Evolutionary conservation across 1,140 invertebrate genomes (phyloP).

Genomic region (Drosophila aff.): DNA sequence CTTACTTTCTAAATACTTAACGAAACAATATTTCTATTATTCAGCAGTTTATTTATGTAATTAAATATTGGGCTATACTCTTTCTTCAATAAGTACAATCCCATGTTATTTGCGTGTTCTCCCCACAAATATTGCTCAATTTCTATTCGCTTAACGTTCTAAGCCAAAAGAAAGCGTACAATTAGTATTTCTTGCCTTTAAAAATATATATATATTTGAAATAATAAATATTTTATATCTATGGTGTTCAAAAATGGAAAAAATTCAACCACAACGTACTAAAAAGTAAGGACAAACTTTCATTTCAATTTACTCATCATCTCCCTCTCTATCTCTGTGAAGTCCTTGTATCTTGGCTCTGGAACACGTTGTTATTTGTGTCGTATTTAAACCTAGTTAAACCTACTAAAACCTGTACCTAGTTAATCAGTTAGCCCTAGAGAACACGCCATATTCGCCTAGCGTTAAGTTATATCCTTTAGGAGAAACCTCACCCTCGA

Average conservation of each 20-base stretch:
- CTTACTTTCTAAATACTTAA: neutral
- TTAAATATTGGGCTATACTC: neutral
- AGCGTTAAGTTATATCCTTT: slow-evolving; percentile 54
- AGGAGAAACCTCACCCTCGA: slow-evolving; percentile 67
- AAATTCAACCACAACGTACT: neutral
- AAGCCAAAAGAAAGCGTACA: neutral
- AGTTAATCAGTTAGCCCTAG: slow-evolving; percentile 2
- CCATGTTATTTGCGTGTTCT: neutral
- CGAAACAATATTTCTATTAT: neutral
- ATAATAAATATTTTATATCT: neutral
- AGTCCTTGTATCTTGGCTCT: slow-evolving; percentile 6
- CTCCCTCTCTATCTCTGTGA: slow-evolving; percentile 9
- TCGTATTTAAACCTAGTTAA: slow-evolving; percentile 1
- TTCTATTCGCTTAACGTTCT: neutral
- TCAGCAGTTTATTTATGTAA: neutral
- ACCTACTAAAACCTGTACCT: slow-evolving; percentile 1
- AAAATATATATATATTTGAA: neutral
- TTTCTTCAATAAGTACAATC: too few species aligned
- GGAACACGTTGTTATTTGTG: slow-evolving; percentile 12
- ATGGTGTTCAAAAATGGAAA: neutral
- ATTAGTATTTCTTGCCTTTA: too few species aligned
- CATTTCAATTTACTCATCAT: slow-evolving; percentile 6
- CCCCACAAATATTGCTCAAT: neutral
- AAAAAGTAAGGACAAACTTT: slow-evolving; percentile 12
- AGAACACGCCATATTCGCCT: slow-evolving; percentile 59